A percentile compares a stretch with the other conserved stretches of the same genome.
Evolutionary conservation across 1,140 invertebrate genomes (phyloP).

Genomic region (Drosophila novamexicana): DNA sequence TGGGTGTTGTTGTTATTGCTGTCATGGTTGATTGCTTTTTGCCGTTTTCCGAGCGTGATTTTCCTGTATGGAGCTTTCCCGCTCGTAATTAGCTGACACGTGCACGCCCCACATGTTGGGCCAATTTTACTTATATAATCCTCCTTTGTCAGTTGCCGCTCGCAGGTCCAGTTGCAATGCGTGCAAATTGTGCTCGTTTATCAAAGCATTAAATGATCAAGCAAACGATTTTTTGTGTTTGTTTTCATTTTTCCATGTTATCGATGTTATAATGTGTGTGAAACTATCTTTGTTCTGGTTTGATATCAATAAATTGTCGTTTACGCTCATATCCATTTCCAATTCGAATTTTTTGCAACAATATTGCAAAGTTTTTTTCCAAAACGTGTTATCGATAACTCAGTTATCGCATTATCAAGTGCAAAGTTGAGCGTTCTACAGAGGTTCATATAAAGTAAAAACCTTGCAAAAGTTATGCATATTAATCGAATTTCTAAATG

Average conservation of each 20-base stretch:
- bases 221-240: background rate
- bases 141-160: background rate
- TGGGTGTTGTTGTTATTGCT: constrained; percentile 6
- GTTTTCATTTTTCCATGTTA: background rate
- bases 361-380: too few relatives aligned
- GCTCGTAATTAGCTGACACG: constrained; percentile 34
- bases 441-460: too few relatives aligned
- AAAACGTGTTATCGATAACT: too few relatives aligned
- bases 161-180: background rate
- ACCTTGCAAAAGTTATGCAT: too few relatives aligned
- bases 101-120: constrained; percentile 19
- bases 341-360: too few relatives aligned
- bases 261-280: background rate
- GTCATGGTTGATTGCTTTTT: constrained; percentile 49
- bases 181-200: background rate
- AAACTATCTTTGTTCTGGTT: too few relatives aligned
- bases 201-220: background rate
- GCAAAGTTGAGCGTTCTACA: too few relatives aligned
- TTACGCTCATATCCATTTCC: too few relatives aligned
- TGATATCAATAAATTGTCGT: too few relatives aligned
- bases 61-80: constrained; percentile 12
- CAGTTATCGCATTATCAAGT: too few relatives aligned
- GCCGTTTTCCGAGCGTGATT: constrained; percentile 43
- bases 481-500: too few relatives aligned
- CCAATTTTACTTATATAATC: constrained; percentile 7